Conservation (phyloP, 2,113 vertebrate species). For the Tautogolabrus adspersus region DNA sequence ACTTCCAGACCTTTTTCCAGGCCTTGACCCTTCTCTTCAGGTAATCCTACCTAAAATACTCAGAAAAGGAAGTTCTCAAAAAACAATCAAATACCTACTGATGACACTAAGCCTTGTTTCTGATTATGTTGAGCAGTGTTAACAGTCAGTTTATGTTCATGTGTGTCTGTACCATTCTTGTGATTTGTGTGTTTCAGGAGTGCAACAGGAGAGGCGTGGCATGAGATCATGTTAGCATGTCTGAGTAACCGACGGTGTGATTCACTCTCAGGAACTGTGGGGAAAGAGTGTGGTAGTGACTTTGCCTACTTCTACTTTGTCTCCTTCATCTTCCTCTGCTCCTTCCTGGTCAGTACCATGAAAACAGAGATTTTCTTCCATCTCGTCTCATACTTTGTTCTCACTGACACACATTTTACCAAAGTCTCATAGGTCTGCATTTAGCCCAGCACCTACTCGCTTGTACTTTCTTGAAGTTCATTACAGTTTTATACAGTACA, state of each 20-base stretch:
- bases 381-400: neutral
- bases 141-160: neutral
- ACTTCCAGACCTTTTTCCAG: slow-evolving; percentile 96
- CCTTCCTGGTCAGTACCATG: slow-evolving; percentile 91
- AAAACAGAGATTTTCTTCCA: too few relatives aligned
- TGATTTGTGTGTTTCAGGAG: slow-evolving; percentile 85
- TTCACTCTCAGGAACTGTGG: slow-evolving; percentile 80
- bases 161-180: neutral
- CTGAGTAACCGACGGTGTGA: slow-evolving; percentile 90
- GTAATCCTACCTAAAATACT: slow-evolving; percentile 70
- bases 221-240: slow-evolving; percentile 97
- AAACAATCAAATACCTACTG: neutral
- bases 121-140: neutral
- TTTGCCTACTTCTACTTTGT: slow-evolving; percentile 99
- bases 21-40: slow-evolving; percentile 97
- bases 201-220: slow-evolving; percentile 98
- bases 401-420: neutral
- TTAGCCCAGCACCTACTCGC: too few relatives aligned
- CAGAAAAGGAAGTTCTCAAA: too few relatives aligned
- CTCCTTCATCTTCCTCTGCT: slow-evolving; percentile 99
- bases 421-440: neutral
- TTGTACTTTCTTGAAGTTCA: too few relatives aligned
- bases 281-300: slow-evolving; percentile 93
- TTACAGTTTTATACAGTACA: too few relatives aligned
- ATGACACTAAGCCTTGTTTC: neutral